phyloP scores from a whole-genome alignment of 2,113 vertebrate genomes.

The Scomber scombrus region DNA sequence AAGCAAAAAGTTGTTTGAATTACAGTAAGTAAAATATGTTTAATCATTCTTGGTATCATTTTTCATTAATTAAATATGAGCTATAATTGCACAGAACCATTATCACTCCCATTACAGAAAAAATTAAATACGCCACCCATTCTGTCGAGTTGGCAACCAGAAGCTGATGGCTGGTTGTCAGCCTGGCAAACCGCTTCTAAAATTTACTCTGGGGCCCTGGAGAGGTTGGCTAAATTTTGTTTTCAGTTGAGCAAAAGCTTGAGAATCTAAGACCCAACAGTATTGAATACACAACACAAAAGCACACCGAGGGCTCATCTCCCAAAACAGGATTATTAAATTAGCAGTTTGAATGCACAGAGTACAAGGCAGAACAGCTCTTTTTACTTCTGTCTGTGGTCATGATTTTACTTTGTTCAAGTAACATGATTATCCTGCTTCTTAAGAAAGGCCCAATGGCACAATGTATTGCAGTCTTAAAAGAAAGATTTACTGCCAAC shows the following conservation, averaged over 20 bases:
- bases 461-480: not conserved
- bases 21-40: slow-evolving; percentile 56
- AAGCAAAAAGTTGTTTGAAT: not conserved
- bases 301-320: slow-evolving; percentile 29
- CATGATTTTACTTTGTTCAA: slow-evolving; percentile 28
- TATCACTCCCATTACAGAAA: slow-evolving; percentile 37
- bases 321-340: slow-evolving; percentile 56
- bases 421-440: slow-evolving; percentile 30
- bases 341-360: slow-evolving; percentile 47
- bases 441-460: slow-evolving; percentile 11
- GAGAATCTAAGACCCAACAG: slow-evolving; percentile 31
- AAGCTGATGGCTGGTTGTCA: slow-evolving; percentile 53
- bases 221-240: slow-evolving; percentile 49
- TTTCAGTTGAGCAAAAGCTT: slow-evolving; percentile 47
- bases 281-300: slow-evolving; percentile 31
- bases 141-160: slow-evolving; percentile 55
- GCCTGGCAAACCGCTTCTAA: slow-evolving; percentile 48
- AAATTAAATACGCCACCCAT: slow-evolving; percentile 52
- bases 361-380: slow-evolving; percentile 4
- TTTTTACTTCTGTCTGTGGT: slow-evolving; percentile 24
- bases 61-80: slow-evolving; percentile 30
- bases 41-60: slow-evolving; percentile 33
- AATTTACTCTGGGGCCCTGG: slow-evolving; percentile 27
- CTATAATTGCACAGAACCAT: slow-evolving; percentile 32
- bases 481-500: not conserved